phyloP scores from a whole-genome alignment of 2,113 vertebrate genomes.

The Antennarius striatus region DNA sequence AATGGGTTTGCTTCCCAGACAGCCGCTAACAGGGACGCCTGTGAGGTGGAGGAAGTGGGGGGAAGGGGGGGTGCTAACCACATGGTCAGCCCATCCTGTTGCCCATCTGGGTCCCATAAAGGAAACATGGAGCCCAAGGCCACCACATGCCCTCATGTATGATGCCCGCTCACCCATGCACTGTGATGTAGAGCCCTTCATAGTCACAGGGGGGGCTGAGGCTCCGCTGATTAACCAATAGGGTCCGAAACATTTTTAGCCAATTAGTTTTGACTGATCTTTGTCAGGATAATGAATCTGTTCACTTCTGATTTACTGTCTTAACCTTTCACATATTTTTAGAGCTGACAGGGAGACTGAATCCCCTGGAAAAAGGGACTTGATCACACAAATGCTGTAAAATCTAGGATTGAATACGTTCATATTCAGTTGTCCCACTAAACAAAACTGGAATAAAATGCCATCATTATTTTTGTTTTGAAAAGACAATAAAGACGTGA shows the following conservation, averaged over 20 bases:
- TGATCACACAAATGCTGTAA: neutral
- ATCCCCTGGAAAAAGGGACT: no score
- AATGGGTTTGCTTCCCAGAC: constrained; percentile 9
- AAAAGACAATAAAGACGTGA: no score
- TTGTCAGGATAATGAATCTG: no score
- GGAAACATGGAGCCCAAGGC: constrained; percentile 72
- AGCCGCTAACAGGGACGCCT: constrained; percentile 23
- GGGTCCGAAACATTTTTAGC: no score
- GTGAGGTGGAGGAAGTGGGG: constrained; percentile 48
- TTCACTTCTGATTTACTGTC: no score
- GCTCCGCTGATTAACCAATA: neutral
- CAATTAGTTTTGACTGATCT: no score
- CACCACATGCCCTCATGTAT: constrained; percentile 70
- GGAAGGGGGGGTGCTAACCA: constrained; percentile 66
- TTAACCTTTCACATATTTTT: no score
- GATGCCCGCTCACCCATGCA: constrained; percentile 66
- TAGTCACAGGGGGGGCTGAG: constrained; percentile 11
- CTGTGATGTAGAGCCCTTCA: constrained; percentile 41
- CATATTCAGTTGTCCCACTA: neutral
- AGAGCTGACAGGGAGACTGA: no score
- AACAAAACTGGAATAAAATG: no score
- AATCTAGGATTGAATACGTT: neutral
- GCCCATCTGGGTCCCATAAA: constrained; percentile 82
- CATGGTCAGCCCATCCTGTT: constrained; percentile 76
- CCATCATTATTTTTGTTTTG: no score